These are phyloP conservation scores for Melangyna quadrimaculata DNA, from an alignment of 2,888 invertebrate species.

Conservation along the genomic window DNA sequence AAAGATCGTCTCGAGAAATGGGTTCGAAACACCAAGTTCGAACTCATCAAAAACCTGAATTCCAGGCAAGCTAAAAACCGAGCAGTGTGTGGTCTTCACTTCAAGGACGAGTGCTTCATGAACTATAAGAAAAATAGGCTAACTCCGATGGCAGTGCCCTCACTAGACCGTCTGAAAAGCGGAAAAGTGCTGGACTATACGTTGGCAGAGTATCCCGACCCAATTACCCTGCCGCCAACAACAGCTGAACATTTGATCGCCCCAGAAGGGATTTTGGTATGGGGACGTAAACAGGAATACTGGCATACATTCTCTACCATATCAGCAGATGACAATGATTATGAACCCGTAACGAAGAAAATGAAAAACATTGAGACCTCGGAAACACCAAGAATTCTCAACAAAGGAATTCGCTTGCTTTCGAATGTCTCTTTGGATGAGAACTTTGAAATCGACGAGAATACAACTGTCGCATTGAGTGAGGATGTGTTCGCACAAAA, in stretches of 20 bases:
- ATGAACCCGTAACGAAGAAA: neutral
- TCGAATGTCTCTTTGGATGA: neutral
- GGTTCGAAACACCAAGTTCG: slow-evolving; percentile 74
- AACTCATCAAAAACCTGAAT: slow-evolving; percentile 76
- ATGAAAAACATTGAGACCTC: neutral
- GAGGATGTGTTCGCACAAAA: neutral
- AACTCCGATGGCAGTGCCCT: slow-evolving; percentile 81
- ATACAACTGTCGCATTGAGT: neutral
- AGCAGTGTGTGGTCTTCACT: slow-evolving; percentile 82
- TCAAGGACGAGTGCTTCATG: slow-evolving; percentile 82
- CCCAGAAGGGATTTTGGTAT: slow-evolving; percentile 74
- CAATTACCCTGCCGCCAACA: slow-evolving; percentile 71
- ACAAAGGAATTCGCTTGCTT: neutral
- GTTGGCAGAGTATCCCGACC: slow-evolving; percentile 72
- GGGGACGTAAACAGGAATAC: slow-evolving; percentile 68
- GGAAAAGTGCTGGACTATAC: slow-evolving; percentile 76
- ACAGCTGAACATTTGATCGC: slow-evolving; percentile 75
- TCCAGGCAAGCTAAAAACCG: slow-evolving; percentile 81
- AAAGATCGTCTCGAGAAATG: slow-evolving; percentile 73
- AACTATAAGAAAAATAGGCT: slow-evolving; percentile 81
- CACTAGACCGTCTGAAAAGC: slow-evolving; percentile 77
- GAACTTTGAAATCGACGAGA: neutral
- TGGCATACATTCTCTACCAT: neutral
- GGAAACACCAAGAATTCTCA: slow-evolving; percentile 11
- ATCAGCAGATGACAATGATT: neutral